A percentile compares a stretch with the other conserved stretches of the same genome.
Conservation (phyloP, 2,888 invertebrate genomes). For the Xiphydria camelus region DNA sequence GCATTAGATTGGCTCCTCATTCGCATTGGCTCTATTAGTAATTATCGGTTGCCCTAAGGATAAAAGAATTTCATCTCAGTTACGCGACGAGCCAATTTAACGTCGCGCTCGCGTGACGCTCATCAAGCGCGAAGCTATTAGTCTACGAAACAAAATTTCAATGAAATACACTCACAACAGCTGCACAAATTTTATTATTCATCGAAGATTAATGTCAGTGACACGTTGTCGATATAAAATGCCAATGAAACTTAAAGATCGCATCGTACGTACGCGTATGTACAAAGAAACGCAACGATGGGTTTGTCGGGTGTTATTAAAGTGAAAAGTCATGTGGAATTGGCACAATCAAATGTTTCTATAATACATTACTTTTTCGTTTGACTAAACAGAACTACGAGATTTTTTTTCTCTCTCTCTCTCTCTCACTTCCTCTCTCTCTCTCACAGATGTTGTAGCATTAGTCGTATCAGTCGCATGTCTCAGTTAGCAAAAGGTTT, state of each 20-base stretch:
- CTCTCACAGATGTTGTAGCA: slow-evolving; percentile 11
- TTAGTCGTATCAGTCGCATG: too few species aligned
- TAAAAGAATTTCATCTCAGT: too few species aligned
- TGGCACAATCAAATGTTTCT: slow-evolving; percentile 22
- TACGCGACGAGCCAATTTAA: too few species aligned
- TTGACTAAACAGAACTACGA: neutral
- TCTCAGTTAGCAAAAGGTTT: too few species aligned
- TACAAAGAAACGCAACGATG: slow-evolving; percentile 11
- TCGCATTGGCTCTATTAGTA: too few species aligned
- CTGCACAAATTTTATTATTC: slow-evolving; percentile 29
- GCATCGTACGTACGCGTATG: too few species aligned
- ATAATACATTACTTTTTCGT: neutral
- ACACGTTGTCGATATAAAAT: slow-evolving; percentile 19
- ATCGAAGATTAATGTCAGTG: slow-evolving; percentile 25
- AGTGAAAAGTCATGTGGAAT: slow-evolving; percentile 15
- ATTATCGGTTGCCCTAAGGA: too few species aligned
- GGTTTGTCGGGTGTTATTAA: neutral
- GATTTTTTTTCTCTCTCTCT: slow-evolving; percentile 2
- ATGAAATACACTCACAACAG: slow-evolving; percentile 26
- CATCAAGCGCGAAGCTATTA: slow-evolving; percentile 19
- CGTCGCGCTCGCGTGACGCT: too few species aligned
- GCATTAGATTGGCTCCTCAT: too few species aligned
- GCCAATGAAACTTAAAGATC: slow-evolving; percentile 16
- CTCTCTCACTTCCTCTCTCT: neutral
- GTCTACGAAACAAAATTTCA: slow-evolving; percentile 22